Percentiles rank a stretch among this genome's conserved stretches.
Evolutionary conservation across 92 coral and sea anemone species (phyloP).

Genomic region (Metridium senile): DNA sequence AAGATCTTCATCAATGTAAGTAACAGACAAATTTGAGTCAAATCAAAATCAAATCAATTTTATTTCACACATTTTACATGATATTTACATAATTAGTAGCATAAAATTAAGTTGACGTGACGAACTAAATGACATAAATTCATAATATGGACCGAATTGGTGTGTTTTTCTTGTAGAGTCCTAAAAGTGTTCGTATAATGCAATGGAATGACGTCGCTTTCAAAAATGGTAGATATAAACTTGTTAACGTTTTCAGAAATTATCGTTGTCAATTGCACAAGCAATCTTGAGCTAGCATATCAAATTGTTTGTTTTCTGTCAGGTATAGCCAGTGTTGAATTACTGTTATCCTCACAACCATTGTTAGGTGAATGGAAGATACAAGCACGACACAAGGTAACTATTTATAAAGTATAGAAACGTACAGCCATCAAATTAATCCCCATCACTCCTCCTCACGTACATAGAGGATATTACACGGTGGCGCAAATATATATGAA

Average conservation of each 20-base stretch:
- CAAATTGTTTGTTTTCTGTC: background rate
- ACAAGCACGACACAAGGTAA: conserved; percentile 57
- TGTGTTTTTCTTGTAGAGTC: conserved; percentile 42
- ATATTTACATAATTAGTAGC: background rate
- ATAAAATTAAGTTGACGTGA: background rate
- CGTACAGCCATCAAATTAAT: background rate
- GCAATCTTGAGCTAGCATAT: background rate
- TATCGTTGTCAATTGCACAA: background rate
- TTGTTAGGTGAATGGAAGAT: conserved; percentile 80
- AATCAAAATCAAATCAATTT: no score
- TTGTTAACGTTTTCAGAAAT: background rate
- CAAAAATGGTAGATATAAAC: conserved; percentile 1
- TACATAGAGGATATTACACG: no score
- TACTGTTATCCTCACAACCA: conserved; percentile 81
- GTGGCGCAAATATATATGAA: no score
- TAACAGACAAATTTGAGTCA: no score
- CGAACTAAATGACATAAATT: background rate
- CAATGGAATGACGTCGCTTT: conserved; percentile 59
- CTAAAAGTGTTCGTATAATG: conserved; percentile 64
- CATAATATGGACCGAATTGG: background rate
- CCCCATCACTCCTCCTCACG: no score
- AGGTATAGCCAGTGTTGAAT: conserved; percentile 81
- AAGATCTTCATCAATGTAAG: background rate
- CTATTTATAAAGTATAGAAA: background rate
- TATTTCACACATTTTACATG: no score